Percentiles rank a stretch among this genome's conserved stretches.
These are phyloP conservation scores for Mya arenaria DNA, from an alignment of 1,140 invertebrate species.

Conservation along the genomic window DNA sequence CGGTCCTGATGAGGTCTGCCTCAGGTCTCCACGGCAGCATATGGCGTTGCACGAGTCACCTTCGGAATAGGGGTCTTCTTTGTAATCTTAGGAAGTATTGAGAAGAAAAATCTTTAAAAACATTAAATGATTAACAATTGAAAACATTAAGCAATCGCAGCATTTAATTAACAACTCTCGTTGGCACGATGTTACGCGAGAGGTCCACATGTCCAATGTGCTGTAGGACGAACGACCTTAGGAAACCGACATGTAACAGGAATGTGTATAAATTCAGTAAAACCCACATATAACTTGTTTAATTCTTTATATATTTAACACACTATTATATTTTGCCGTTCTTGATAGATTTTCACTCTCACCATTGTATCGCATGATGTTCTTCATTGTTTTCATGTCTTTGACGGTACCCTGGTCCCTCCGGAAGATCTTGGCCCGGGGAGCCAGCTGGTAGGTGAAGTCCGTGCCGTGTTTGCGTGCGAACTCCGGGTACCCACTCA, in stretches of 20 bases:
- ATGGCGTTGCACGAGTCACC: conserved; percentile 74
- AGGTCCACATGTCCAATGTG: not conserved
- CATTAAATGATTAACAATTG: not conserved
- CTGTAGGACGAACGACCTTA: not conserved
- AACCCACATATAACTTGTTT: not conserved
- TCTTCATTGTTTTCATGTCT: conserved; percentile 73
- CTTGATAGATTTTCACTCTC: conserved; percentile 10
- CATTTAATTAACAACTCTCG: not conserved
- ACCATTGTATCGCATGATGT: conserved; percentile 80
- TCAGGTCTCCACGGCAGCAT: conserved; percentile 78
- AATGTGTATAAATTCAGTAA: not conserved
- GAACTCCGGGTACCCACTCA: conserved; percentile 77
- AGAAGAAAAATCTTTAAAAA: not conserved
- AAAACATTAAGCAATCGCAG: not conserved
- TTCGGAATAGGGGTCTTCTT: conserved; percentile 76
- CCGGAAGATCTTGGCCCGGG: conserved; percentile 80
- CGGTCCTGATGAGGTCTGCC: conserved; percentile 53
- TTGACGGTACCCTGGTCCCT: conserved; percentile 75
- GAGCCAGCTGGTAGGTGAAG: conserved; percentile 76
- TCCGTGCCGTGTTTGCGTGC: conserved; percentile 70
- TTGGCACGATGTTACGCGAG: not conserved
- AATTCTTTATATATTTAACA: no score
- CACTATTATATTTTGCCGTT: not conserved
- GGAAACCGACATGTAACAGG: not conserved
- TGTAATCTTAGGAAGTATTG: conserved; percentile 73